These are phyloP conservation scores for Ischnura elegans DNA, from an alignment of 2,888 invertebrate species.

Conservation along the genomic window DNA sequence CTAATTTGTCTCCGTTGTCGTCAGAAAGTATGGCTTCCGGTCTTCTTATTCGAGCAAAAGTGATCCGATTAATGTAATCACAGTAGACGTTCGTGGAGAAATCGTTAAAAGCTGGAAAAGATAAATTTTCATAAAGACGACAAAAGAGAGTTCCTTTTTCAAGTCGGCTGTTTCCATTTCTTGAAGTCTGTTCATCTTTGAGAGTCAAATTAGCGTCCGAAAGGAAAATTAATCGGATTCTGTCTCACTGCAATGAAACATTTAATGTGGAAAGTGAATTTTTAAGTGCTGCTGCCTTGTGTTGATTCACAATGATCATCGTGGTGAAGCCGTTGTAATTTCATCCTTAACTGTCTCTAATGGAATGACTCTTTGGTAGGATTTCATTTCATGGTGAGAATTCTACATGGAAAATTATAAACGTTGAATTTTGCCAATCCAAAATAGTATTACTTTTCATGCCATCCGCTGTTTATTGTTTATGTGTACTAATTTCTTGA, in stretches of 20 bases:
- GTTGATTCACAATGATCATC: background rate
- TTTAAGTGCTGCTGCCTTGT: background rate
- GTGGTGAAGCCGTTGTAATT: background rate
- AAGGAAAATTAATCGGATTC: conserved; percentile 62
- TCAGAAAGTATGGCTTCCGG: conserved; percentile 25
- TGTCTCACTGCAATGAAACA: background rate
- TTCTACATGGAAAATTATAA: too few relatives aligned
- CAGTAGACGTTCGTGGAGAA: background rate
- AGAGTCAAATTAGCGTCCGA: conserved; percentile 40
- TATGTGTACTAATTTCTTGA: too few relatives aligned
- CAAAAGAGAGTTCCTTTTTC: background rate
- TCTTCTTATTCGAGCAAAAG: background rate
- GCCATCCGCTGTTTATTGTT: too few relatives aligned
- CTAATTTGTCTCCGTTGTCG: background rate
- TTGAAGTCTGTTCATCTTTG: background rate
- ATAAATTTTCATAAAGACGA: background rate
- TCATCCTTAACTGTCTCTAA: background rate
- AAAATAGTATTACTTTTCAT: too few relatives aligned
- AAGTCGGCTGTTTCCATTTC: background rate
- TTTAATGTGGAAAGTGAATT: conserved; percentile 42
- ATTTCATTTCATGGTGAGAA: too few relatives aligned
- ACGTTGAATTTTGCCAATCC: too few relatives aligned
- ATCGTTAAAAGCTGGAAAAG: background rate
- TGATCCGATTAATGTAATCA: conserved; percentile 23
- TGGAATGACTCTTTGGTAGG: background rate